phyloP scores from a whole-genome alignment of 2,113 vertebrate species.

The Oceanodroma tethys region DNA sequence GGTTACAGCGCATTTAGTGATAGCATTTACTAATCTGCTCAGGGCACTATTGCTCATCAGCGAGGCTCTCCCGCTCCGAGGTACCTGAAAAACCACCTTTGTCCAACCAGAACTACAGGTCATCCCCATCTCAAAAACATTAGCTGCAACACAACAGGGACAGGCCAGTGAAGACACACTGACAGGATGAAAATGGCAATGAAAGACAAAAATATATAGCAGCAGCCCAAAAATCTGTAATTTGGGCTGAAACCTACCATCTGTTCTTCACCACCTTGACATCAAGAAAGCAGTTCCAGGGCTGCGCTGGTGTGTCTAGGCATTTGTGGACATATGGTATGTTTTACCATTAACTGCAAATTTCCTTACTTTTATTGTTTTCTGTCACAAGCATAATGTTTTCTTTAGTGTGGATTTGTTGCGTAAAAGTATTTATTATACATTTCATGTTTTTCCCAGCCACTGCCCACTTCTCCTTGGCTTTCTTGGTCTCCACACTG shows the following conservation, averaged over 20 bases:
- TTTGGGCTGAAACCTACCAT: constrained; percentile 40
- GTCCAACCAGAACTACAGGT: constrained; percentile 34
- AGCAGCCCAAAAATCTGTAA: constrained; percentile 46
- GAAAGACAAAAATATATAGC: constrained; percentile 42
- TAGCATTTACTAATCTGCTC: constrained; percentile 29
- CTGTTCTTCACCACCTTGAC: constrained; percentile 41
- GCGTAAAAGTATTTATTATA: neutral
- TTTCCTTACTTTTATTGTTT: constrained; percentile 42
- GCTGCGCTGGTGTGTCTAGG: neutral
- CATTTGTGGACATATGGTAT: neutral
- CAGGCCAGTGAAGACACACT: constrained; percentile 27
- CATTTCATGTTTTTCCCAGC: neutral
- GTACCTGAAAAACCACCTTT: constrained; percentile 23
- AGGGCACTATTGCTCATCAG: neutral
- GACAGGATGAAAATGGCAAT: constrained; percentile 27
- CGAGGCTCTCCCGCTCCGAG: neutral
- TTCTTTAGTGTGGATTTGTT: neutral
- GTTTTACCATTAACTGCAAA: constrained; percentile 25
- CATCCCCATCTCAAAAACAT: constrained; percentile 14
- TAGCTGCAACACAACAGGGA: neutral
- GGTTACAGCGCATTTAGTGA: neutral
- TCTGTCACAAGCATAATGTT: neutral
- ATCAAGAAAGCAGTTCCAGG: constrained; percentile 28
- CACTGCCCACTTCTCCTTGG: neutral
- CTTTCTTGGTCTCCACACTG: neutral